These are phyloP conservation scores for Mionectes macconnelli DNA, from an alignment of 2,113 vertebrate species.

Conservation along the genomic window DNA sequence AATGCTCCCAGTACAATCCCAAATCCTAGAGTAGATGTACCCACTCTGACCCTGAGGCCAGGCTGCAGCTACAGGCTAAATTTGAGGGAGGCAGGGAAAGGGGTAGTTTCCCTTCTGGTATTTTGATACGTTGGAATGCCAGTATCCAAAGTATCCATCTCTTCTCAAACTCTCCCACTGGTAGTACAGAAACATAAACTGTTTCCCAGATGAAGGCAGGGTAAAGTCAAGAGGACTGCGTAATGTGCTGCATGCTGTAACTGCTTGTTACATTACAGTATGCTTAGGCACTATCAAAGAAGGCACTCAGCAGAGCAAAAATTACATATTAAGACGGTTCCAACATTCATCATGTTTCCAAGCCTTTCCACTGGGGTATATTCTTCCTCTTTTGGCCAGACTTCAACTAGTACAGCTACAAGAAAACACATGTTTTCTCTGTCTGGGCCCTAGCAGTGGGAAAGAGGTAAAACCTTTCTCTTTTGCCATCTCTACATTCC, in stretches of 20 bases:
- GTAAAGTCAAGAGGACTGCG: background rate
- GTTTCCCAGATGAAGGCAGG: background rate
- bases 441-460: background rate
- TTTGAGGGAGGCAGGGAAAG: background rate
- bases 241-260: accelerated
- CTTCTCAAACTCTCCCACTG: background rate
- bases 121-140: background rate
- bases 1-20: background rate
- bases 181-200: background rate
- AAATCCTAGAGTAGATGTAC: background rate
- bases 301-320: background rate
- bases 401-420: background rate
- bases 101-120: background rate
- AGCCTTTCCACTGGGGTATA: background rate
- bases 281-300: background rate
- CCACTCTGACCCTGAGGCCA: background rate
- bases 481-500: background rate
- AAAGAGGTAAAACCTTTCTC: background rate
- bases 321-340: background rate
- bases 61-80: background rate
- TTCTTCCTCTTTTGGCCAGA: background rate
- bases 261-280: background rate
- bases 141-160: background rate
- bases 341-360: background rate
- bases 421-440: background rate